Evolutionary conservation across 2,888 invertebrate genomes (phyloP), one percentile per base, ranked within the genome.

Genomic region (Tetrapedia diversipes): DNA sequence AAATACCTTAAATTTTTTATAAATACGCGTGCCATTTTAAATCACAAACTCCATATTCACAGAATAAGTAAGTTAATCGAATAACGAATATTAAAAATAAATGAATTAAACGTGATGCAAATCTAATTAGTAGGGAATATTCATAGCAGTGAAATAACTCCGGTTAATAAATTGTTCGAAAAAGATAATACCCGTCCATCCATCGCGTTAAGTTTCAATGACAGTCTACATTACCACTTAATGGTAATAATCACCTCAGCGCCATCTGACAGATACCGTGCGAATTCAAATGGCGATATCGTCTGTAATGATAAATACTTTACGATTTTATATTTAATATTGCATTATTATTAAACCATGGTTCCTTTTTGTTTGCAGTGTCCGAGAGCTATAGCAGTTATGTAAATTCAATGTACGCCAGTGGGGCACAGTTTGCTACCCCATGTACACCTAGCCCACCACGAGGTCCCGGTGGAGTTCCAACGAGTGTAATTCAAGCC

Each of bases 401-500:
- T 91, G 92, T 94, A 81, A 91, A 92, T 75, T 91, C 92, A 47
- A 91, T 91, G 91, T 91, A 91, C 83, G 90, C 90, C 19, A 88
- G 89, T 29, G 90, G 87, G 32, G 90, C 90, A 24, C 92, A 91
- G 74, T 91, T 91, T 77, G 90, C 91, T 19, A 87, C 91, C 6
- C 91, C 92, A 0, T 91, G 91, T 54, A 90, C 91, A 2, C 91
- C 91, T 24, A 88, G 90, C 69, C 91, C 90, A n/a, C 91, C 91
- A 0, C 86, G 90, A n/a, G 90, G 89, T 60, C 89, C 90, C 10
- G 92, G 94, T 91, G 93, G 94, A 89, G 93, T 95, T 90, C 94
- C 95, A 91, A 94, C 94, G 68, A 94, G 94, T 76, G 95, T 95
- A 68, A 95, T 95, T 77, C 96, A 96, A 90, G 95, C 96, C 87